These are phyloP conservation scores for Misgurnus mizolepis DNA, from an alignment of 2,113 vertebrate genomes.

Conservation along the genomic window DNA sequence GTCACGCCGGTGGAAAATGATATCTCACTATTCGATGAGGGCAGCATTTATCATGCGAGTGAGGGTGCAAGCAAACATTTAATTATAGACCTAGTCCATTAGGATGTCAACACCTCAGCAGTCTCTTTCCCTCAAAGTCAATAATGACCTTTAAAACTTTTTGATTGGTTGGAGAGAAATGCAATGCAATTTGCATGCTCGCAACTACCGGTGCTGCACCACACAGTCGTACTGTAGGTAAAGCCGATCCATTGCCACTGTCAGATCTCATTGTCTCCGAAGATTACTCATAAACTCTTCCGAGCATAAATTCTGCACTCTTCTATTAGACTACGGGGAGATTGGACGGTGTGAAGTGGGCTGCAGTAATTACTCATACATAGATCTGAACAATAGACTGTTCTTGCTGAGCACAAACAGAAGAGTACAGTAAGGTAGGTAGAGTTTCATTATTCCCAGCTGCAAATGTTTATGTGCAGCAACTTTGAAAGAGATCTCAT, in stretches of 20 bases:
- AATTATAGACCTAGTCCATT: slow-evolving; percentile 40
- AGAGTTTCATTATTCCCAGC: slow-evolving; percentile 32
- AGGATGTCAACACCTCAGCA: slow-evolving; percentile 37
- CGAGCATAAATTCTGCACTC: slow-evolving; percentile 14
- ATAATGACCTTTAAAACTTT: slow-evolving; percentile 42
- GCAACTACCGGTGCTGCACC: background rate
- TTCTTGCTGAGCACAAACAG: slow-evolving; percentile 22
- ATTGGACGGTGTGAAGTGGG: slow-evolving; percentile 31
- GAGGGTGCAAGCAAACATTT: slow-evolving; percentile 52
- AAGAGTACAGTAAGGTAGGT: slow-evolving; percentile 16
- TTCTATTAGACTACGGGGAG: background rate
- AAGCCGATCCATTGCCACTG: background rate
- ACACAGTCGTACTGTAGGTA: background rate
- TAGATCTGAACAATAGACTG: slow-evolving; percentile 29
- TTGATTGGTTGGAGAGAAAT: slow-evolving; percentile 22
- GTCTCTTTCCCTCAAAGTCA: slow-evolving; percentile 37
- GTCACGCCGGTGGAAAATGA: slow-evolving; percentile 58
- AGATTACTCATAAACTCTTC: background rate
- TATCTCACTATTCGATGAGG: slow-evolving; percentile 49
- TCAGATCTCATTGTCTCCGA: slow-evolving; percentile 1
- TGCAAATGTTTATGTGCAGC: slow-evolving; percentile 6
- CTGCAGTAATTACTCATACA: slow-evolving; percentile 33
- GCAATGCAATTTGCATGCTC: background rate
- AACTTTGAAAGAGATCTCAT: slow-evolving; percentile 12
- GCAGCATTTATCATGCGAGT: slow-evolving; percentile 54